Evolutionary conservation across 1,140 invertebrate genomes (phyloP).

Genomic region (Helicoverpa zea): DNA sequence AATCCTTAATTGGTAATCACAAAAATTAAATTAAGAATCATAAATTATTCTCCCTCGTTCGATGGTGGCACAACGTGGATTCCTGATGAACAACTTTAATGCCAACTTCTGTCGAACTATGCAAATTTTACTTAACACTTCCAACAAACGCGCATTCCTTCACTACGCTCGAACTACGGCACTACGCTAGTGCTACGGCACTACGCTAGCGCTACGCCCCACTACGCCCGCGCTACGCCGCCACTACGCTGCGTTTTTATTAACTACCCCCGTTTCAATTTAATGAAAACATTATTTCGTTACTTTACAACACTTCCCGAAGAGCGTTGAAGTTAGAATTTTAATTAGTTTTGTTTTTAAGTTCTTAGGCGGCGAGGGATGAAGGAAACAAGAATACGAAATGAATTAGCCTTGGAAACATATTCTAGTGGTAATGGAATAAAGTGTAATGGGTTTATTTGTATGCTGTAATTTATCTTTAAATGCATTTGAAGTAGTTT

Average conservation of each 20-base stretch:
- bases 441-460: too few species aligned
- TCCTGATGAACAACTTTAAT: slow-evolving; percentile 73
- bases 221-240: not conserved
- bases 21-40: too few species aligned
- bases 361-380: slow-evolving; percentile 22
- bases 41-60: slow-evolving; percentile 58
- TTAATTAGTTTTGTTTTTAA: slow-evolving; percentile 50
- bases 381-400: slow-evolving; percentile 18
- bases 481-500: too few species aligned
- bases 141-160: slow-evolving; percentile 70
- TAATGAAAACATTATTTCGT: slow-evolving; percentile 45
- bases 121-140: slow-evolving; percentile 82
- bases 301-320: slow-evolving; percentile 42
- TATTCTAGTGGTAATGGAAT: slow-evolving; percentile 5
- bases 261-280: slow-evolving; percentile 37
- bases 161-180: slow-evolving; percentile 39
- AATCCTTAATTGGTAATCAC: too few species aligned
- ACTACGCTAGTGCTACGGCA: slow-evolving; percentile 8
- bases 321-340: slow-evolving; percentile 35
- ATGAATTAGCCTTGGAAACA: slow-evolving; percentile 8
- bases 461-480: too few species aligned
- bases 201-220: not conserved
- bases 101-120: slow-evolving; percentile 76
- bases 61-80: slow-evolving; percentile 55
- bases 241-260: slow-evolving; percentile 34